Conservation (phyloP, 1,140 invertebrate genomes). For the Lepidotrigona ventralis region DNA sequence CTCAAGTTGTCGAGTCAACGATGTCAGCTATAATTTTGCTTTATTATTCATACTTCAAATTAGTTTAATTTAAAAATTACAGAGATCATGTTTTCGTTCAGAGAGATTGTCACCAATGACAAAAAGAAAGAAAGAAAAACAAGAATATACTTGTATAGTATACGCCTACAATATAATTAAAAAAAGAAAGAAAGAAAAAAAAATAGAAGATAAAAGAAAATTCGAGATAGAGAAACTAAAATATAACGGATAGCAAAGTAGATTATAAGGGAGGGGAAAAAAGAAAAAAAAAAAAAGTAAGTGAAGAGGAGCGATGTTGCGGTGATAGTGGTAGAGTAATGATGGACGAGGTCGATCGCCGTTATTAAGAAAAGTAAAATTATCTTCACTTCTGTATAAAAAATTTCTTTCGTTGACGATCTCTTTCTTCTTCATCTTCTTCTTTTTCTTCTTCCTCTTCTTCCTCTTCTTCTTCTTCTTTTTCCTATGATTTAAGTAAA, state of each 20-base stretch:
- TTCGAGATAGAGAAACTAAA: slow-evolving; percentile 23
- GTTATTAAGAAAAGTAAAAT: slow-evolving; percentile 39
- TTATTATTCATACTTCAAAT: slow-evolving; percentile 78
- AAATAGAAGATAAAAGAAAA: slow-evolving; percentile 41
- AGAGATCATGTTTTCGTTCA: slow-evolving; percentile 78
- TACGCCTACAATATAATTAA: slow-evolving; percentile 49
- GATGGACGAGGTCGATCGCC: slow-evolving; percentile 31
- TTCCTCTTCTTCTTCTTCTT: too few species aligned
- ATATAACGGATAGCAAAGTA: slow-evolving; percentile 41
- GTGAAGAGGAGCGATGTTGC: not conserved
- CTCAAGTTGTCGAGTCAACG: slow-evolving; percentile 71
- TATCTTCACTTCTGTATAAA: slow-evolving; percentile 21
- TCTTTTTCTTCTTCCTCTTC: too few species aligned
- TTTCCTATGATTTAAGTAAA: slow-evolving; percentile 5
- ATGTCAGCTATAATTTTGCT: slow-evolving; percentile 75
- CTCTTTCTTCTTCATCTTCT: not conserved
- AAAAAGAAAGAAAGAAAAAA: slow-evolving; percentile 48
- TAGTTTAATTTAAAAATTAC: slow-evolving; percentile 79
- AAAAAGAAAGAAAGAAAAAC: slow-evolving; percentile 53
- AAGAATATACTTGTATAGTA: slow-evolving; percentile 66
- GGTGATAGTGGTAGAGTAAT: not conserved
- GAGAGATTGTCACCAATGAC: slow-evolving; percentile 73
- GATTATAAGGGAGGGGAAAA: not conserved
- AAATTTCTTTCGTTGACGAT: slow-evolving; percentile 51
- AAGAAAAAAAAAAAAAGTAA: slow-evolving; percentile 1